phyloP scores from a whole-genome alignment of 2,797 vertebrate genomes.

The Bufotes viridis region DNA sequence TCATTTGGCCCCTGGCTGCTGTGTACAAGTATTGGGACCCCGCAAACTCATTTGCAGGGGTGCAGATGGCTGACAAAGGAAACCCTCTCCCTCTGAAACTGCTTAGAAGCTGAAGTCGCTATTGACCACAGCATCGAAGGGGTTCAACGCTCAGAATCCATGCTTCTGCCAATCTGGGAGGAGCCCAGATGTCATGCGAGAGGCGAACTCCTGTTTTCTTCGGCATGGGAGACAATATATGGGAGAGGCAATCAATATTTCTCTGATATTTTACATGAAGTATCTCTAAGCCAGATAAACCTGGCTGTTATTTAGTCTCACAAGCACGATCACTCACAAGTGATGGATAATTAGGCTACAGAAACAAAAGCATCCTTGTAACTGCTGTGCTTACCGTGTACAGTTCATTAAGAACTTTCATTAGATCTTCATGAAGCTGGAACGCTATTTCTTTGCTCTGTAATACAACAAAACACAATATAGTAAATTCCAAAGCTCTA shows the following conservation, averaged over 20 bases:
- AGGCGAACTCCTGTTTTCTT: no score
- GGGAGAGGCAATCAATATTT: neutral
- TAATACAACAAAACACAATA: conserved; percentile 73
- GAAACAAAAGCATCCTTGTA: neutral
- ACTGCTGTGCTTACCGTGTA: conserved; percentile 90
- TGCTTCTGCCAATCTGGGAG: no score
- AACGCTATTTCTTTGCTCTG: conserved; percentile 99
- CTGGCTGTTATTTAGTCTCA: neutral
- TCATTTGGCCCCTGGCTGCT: no score
- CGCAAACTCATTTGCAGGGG: no score
- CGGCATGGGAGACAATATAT: no score
- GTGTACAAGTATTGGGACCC: no score
- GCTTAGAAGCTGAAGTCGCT: no score
- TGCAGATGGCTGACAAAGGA: no score
- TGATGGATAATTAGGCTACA: neutral
- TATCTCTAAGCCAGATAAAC: neutral
- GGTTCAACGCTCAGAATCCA: no score
- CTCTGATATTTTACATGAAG: neutral
- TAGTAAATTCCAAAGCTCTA: neutral
- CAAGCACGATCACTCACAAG: neutral
- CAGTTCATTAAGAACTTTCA: conserved; percentile 98
- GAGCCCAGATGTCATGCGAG: no score
- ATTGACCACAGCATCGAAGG: no score
- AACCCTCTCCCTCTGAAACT: no score
- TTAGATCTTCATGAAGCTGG: conserved; percentile 98